Base-by-base conservation (phyloP, 2,888 invertebrate species). In the Tribolium freemani region DNA sequence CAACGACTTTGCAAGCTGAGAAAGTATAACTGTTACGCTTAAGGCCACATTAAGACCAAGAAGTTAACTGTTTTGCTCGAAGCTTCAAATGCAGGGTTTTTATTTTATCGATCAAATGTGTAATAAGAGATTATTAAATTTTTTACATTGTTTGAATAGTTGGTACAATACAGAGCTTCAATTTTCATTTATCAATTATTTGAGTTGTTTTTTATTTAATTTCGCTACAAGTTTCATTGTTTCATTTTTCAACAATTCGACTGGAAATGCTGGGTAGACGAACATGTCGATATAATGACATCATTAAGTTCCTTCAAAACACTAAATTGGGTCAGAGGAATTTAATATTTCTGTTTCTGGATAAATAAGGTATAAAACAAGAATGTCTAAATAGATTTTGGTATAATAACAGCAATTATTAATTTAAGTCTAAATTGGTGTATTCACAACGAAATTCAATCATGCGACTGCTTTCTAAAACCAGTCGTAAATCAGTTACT, bases 301-400 rank as follows among this genome's bases (percentile, higher is more conserved):
- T 51, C 64, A 66, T 71, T 53, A 66, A 66, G 31, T 53, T 51
- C 38, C 53, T 66, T 71, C 26, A 66, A 50, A 6, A 31, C 30
- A 50, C 48, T 50, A 71, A 68, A 58, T 71, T 57, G 20, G 60
- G 60, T 57, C 51, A 30, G 48, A n/a, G 64, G 64, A 71, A 71
- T 66, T 71, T 71, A 64, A 71, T 64, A 71, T 71, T 71, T 71
- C 51, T 64, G 21, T 58, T 63, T 48, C 38, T 48, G 30, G 66
- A 71, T 71, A 71, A 66, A 58, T 71, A 66, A 66, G 57, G 64
- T 20, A 48, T 50, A 58, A 53, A 66, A 71, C 66, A 54, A 56
- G 63, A 21, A 44, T 3, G 5, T 3, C 5, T 26, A 26, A 26
- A 26, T 26, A 26, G 26, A 26, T 51, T 30, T 51, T 31, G 30